Evolutionary conservation across 1,140 invertebrate genomes (phyloP).

Genomic region (Coelopa frigida): DNA sequence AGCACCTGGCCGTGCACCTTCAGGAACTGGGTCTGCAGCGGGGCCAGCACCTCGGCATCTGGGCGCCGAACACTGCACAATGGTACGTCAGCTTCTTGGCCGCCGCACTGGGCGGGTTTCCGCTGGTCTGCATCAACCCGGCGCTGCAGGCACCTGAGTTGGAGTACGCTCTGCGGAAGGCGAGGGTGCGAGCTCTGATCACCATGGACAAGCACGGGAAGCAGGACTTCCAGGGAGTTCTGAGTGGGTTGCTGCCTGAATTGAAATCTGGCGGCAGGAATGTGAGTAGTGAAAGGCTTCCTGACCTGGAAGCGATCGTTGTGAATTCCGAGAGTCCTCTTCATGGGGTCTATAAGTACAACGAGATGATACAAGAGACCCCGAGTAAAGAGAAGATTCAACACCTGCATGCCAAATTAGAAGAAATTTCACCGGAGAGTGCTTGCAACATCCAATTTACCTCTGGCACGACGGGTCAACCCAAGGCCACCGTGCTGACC

Average conservation of each 20-base stretch:
- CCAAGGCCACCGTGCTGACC: slow-evolving; percentile 76
- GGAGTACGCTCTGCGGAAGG: slow-evolving; percentile 68
- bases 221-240: slow-evolving; percentile 62
- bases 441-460: slow-evolving; percentile 76
- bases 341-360: slow-evolving; percentile 50
- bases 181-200: slow-evolving; percentile 61
- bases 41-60: slow-evolving; percentile 80
- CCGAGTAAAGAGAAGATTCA: slow-evolving; percentile 22
- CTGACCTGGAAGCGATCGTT: slow-evolving; percentile 49
- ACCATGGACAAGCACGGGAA: slow-evolving; percentile 55
- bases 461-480: slow-evolving; percentile 60
- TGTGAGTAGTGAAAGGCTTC: slow-evolving; percentile 32
- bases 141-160: slow-evolving; percentile 67
- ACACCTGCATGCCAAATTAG: background rate
- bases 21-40: slow-evolving; percentile 62
- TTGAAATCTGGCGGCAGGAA: slow-evolving; percentile 34
- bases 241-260: slow-evolving; percentile 48
- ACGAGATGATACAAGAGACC: slow-evolving; percentile 47
- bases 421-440: slow-evolving; percentile 55
- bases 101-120: slow-evolving; percentile 67
- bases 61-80: slow-evolving; percentile 73
- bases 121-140: slow-evolving; percentile 80
- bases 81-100: slow-evolving; percentile 74
- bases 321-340: slow-evolving; percentile 46
- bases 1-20: slow-evolving; percentile 72